phyloP scores from a whole-genome alignment of 2,797 vertebrate species.

The Rhincodon typus region DNA sequence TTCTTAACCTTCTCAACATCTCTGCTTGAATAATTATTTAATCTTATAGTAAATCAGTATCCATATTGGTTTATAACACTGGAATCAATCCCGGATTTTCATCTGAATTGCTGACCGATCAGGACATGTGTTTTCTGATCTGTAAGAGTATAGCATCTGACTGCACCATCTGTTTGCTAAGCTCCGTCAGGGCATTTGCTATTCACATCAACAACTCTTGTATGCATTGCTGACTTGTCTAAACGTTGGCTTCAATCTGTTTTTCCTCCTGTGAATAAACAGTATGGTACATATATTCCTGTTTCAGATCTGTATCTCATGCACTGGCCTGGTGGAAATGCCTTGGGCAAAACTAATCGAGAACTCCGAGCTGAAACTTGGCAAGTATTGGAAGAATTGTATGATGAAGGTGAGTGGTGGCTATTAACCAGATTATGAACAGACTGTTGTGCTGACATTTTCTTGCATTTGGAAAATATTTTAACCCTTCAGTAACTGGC shows the following conservation, averaged over 20 bases:
- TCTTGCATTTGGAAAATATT: neutral
- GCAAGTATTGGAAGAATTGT: slow-evolving; percentile 62
- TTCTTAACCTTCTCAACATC: neutral
- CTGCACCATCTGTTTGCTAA: neutral
- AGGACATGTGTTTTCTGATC: neutral
- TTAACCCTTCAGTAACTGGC: neutral
- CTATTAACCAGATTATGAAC: neutral
- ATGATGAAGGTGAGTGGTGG: slow-evolving; percentile 53
- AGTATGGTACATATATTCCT: slow-evolving; percentile 38
- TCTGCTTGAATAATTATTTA: neutral
- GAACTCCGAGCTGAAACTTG: slow-evolving; percentile 66
- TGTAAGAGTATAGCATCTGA: too few species aligned
- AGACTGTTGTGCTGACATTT: neutral
- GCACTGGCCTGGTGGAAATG: slow-evolving; percentile 59
- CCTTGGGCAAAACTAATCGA: slow-evolving; percentile 50
- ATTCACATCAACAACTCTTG: neutral
- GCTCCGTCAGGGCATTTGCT: neutral
- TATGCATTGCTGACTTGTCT: neutral
- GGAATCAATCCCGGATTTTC: neutral
- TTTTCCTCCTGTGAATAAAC: neutral
- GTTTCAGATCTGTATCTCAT: slow-evolving; percentile 71
- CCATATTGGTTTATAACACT: neutral
- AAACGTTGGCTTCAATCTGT: neutral
- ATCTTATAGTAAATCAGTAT: neutral
- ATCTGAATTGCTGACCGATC: neutral